These are phyloP conservation scores for Sitophilus oryzae DNA, from an alignment of 1,140 invertebrate genomes.

Conservation along the genomic window DNA sequence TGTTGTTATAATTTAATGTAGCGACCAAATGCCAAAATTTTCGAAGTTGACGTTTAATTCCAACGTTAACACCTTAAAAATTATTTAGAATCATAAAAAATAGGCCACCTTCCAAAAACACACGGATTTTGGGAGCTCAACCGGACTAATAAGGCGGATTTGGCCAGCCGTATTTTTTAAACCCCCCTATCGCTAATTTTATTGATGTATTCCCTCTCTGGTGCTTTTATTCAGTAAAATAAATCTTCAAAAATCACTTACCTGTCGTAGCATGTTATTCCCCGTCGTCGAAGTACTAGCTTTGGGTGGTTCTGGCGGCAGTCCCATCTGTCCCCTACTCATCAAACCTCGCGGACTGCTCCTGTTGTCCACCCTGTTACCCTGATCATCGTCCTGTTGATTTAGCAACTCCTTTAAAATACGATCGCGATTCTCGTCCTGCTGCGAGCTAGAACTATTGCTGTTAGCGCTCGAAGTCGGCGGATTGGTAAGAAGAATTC, in stretches of 20 bases:
- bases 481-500: constrained; percentile 38
- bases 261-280: constrained; percentile 71
- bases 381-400: constrained; percentile 75
- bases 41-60: no score
- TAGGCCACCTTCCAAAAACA: no score
- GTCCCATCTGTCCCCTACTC: constrained; percentile 34
- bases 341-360: constrained; percentile 40
- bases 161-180: no score
- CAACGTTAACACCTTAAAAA: no score
- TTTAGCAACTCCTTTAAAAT: constrained; percentile 76
- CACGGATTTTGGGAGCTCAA: no score
- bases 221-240: constrained; percentile 21
- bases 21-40: no score
- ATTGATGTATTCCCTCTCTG: no score
- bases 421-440: constrained; percentile 49
- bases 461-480: constrained; percentile 45
- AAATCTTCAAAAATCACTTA: constrained; percentile 48
- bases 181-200: no score
- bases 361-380: constrained; percentile 41
- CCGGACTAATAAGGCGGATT: no score
- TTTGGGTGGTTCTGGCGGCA: constrained; percentile 39
- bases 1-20: no score
- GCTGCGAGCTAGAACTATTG: constrained; percentile 52
- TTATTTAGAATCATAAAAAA: no score
- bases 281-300: constrained; percentile 44